These are phyloP conservation scores for Megastigmus dorsalis DNA, from an alignment of 2,888 invertebrate genomes.

Conservation along the genomic window DNA sequence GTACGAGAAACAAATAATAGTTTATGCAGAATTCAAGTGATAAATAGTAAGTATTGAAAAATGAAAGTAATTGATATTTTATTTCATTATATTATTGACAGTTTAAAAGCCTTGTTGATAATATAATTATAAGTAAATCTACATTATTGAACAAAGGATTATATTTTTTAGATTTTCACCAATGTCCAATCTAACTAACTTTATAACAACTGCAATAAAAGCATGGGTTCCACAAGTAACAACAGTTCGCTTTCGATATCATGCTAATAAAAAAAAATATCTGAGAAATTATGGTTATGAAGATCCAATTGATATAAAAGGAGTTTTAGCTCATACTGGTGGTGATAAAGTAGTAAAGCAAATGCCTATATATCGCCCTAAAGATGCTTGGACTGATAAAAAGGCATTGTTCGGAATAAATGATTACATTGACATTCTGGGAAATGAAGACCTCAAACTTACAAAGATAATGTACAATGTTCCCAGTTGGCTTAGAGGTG, in stretches of 20 bases:
- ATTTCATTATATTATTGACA: too few relatives aligned
- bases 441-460: constrained; percentile 88
- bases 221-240: constrained; percentile 72
- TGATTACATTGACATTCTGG: constrained; percentile 97
- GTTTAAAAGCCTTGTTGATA: too few relatives aligned
- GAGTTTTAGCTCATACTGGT: constrained; percentile 82
- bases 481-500: constrained; percentile 93
- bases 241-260: constrained; percentile 77
- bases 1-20: too few relatives aligned
- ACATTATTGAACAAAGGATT: too few relatives aligned
- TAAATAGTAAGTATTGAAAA: too few relatives aligned
- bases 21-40: too few relatives aligned
- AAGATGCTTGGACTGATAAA: constrained; percentile 84
- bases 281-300: constrained; percentile 83
- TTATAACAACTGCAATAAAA: constrained; percentile 20
- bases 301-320: constrained; percentile 81
- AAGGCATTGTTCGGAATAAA: constrained; percentile 94
- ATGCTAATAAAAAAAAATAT: constrained; percentile 75
- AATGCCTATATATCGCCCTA: constrained; percentile 84
- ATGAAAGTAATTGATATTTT: too few relatives aligned
- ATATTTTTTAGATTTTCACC: constrained; percentile 11
- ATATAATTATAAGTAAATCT: too few relatives aligned
- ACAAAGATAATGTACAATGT: constrained; percentile 88
- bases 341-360: constrained; percentile 76
- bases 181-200: constrained; percentile 42